Evolutionary conservation across 2,113 vertebrate genomes (phyloP), one percentile per base, ranked within the genome.

Genomic region (Actinemys pallida): DNA sequence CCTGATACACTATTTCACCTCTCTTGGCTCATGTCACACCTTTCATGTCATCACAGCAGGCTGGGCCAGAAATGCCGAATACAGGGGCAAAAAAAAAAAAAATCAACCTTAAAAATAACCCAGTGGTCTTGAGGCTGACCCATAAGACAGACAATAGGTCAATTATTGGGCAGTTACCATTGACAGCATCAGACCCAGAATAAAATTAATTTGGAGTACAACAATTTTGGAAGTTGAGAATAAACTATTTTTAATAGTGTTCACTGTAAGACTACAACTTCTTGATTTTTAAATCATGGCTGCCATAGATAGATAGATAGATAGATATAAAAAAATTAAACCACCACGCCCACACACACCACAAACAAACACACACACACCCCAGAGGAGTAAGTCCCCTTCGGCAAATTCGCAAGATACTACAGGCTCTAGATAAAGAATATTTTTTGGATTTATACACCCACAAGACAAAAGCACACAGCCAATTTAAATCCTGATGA

Each of bases 91-190:
- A 17, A 39, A 39, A 39, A 39, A 39, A 39, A 39, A 39, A 39
- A 91, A 17, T 14, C 3, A 25, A 57, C 49, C 31, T 83, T 87
- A 86, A 92, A 94, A 90, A 96, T 87, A 96, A 83, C 72, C 14
- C 27, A 17, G 6, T 45, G 92, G 94, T 25, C 45, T 82, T 86
- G n/a, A 93, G 84, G 75, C 22, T 83, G 83, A 81, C 69, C 76
- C 56, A 42, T 90, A 90, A 93, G 57, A 57, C 47, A 56, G 47
- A 0, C 0, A 25, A 16, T 84, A 45, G 19, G 93, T 59, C 81
- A 86, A 69, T 50, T 86, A 90, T 89, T 92, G 94, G 86, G 75
- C 88, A 92, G 96, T 94, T 96, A 89, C 92, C 90, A 95, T 83
- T 94, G 95, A 90, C 87, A 96, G 96, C 88, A 90, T 54, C 85